Conservation (phyloP, 1,140 invertebrate genomes). For the Papilio xuthus region DNA sequence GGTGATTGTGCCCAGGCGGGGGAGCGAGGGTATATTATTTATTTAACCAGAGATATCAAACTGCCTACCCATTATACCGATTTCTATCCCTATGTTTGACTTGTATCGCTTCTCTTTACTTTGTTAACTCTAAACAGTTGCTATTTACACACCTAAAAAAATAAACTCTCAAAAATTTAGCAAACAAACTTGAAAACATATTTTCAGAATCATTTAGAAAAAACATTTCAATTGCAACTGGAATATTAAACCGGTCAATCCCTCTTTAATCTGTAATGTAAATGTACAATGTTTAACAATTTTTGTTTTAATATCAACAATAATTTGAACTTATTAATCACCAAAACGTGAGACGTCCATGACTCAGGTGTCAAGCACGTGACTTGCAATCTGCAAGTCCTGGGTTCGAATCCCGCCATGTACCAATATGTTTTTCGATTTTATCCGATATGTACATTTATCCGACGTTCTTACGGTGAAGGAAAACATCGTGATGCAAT, state of each 20-base stretch:
- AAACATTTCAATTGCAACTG: not conserved
- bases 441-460: no score
- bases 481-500: no score
- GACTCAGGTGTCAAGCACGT: no score
- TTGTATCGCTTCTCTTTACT: not conserved
- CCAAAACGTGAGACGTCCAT: no score
- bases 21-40: slow-evolving; percentile 36
- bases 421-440: no score
- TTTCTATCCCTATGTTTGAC: slow-evolving; percentile 23
- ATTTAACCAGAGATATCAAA: slow-evolving; percentile 33
- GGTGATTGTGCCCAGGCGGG: slow-evolving; percentile 45
- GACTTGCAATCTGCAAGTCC: no score
- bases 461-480: no score
- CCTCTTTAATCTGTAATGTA: no score
- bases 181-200: slow-evolving; percentile 9
- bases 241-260: not conserved
- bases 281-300: no score
- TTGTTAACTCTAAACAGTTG: not conserved
- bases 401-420: no score
- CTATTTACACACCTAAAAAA: not conserved
- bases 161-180: not conserved
- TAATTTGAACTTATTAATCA: no score
- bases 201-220: not conserved
- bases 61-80: slow-evolving; percentile 24
- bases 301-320: no score